Evolutionary conservation across 2,797 vertebrate genomes (phyloP).

Genomic region (Anguilla megastoma): DNA sequence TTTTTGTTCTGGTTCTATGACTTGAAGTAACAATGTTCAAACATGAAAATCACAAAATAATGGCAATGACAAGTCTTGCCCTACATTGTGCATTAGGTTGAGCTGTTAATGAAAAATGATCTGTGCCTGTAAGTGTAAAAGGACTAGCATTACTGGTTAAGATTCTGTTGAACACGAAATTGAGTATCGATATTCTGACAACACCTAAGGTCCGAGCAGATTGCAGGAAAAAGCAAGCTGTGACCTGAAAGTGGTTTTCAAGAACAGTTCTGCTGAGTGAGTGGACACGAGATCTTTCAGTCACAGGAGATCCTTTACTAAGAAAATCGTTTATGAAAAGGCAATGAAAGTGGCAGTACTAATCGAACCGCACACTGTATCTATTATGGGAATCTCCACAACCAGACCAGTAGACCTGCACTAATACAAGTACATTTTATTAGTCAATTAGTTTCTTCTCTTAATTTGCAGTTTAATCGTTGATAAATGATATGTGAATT

Average conservation of each 20-base stretch:
- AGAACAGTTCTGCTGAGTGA: not conserved
- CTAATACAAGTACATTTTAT: not conserved
- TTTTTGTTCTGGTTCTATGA: not conserved
- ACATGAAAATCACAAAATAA: not conserved
- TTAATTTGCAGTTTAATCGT: not conserved
- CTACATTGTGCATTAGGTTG: not conserved
- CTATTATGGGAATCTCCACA: not conserved
- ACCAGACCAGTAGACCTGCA: not conserved
- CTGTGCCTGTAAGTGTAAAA: not conserved
- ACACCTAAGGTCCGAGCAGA: not conserved
- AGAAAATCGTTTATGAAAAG: not conserved
- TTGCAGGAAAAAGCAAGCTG: not conserved
- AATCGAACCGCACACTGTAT: not conserved
- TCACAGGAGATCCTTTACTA: not conserved
- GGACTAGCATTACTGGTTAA: not conserved
- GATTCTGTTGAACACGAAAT: not conserved
- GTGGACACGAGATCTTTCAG: not conserved
- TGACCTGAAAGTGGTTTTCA: not conserved
- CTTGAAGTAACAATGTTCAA: not conserved
- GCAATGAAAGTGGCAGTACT: too few species aligned
- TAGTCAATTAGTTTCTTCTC: not conserved
- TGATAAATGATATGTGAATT: not conserved
- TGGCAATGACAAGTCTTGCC: not conserved
- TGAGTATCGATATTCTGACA: slow-evolving; percentile 4
- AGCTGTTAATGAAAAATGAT: not conserved